Evolutionary conservation across 1,140 invertebrate species (phyloP).

Genomic region (Phymorhynchus buccinoides): DNA sequence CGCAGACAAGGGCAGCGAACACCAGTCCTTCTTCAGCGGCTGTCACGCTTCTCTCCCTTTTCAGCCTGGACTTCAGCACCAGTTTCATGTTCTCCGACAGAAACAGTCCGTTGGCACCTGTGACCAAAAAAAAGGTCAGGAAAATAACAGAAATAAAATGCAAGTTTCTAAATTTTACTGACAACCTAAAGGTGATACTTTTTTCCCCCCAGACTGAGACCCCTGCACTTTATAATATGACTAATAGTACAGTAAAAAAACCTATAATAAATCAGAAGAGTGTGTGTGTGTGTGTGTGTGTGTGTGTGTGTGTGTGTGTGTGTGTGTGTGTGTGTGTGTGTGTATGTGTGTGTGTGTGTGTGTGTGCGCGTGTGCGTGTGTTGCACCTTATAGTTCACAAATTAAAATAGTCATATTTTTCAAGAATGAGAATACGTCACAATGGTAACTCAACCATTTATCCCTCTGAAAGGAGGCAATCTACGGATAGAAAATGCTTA

Average conservation of each 20-base stretch:
- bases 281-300: slow-evolving; percentile 17
- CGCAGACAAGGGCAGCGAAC: slow-evolving; percentile 52
- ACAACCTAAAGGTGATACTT: too few species aligned
- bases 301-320: slow-evolving; percentile 17
- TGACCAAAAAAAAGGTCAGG: background rate
- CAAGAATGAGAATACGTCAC: too few species aligned
- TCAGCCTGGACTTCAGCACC: slow-evolving; percentile 42
- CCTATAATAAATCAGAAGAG: too few species aligned
- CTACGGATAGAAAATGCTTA: too few species aligned
- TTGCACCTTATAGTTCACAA: too few species aligned
- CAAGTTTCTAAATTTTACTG: background rate
- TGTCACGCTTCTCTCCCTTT: slow-evolving; percentile 50
- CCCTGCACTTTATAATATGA: too few species aligned
- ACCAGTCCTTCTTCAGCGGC: slow-evolving; percentile 48
- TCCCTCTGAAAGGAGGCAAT: too few species aligned
- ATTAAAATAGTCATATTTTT: too few species aligned
- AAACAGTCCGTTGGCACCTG: slow-evolving; percentile 25
- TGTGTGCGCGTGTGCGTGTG: background rate
- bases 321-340: slow-evolving; percentile 17
- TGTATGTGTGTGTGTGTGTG: slow-evolving; percentile 17
- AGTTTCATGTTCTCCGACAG: slow-evolving; percentile 34
- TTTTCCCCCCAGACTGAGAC: too few species aligned
- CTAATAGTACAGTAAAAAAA: too few species aligned
- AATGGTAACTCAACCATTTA: too few species aligned
- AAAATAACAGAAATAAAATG: too few species aligned